A percentile compares a stretch with the other conserved stretches of the same genome.
Conservation (phyloP, 2,888 invertebrate species). For the Callinectes sapidus region DNA sequence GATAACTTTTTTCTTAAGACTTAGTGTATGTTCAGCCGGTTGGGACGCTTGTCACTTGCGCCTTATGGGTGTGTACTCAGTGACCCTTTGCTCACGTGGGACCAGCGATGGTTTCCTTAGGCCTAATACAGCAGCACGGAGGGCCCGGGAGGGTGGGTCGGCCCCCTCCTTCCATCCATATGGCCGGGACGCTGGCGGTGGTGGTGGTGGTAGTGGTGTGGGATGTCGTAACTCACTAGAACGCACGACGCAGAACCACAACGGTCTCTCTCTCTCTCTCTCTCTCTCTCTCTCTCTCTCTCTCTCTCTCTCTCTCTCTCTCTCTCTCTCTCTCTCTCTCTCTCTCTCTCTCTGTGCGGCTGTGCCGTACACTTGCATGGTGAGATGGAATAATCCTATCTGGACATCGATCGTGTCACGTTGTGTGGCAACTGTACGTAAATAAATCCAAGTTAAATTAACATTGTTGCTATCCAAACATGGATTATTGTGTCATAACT, state of each 20-base stretch:
- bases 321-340: constrained; percentile 20
- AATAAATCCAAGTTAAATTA: too few species aligned
- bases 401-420: neutral
- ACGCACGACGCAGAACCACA: neutral
- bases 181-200: neutral
- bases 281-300: constrained; percentile 3
- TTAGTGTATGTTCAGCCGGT: too few species aligned
- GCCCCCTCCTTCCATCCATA: too few species aligned
- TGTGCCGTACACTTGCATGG: too few species aligned
- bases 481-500: too few species aligned
- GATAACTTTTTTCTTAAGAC: too few species aligned
- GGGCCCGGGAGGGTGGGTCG: neutral
- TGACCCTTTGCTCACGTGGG: neutral
- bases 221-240: neutral
- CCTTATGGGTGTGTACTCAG: neutral
- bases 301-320: constrained; percentile 20
- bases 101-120: neutral
- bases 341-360: too few species aligned
- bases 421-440: too few species aligned
- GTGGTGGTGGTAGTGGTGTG: too few species aligned
- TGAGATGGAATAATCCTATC: neutral
- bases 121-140: neutral
- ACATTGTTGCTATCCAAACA: too few species aligned
- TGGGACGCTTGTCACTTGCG: neutral
- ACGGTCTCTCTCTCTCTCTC: neutral